Conservation (phyloP, 2,797 vertebrate genomes). For the Sebastes minor region DNA sequence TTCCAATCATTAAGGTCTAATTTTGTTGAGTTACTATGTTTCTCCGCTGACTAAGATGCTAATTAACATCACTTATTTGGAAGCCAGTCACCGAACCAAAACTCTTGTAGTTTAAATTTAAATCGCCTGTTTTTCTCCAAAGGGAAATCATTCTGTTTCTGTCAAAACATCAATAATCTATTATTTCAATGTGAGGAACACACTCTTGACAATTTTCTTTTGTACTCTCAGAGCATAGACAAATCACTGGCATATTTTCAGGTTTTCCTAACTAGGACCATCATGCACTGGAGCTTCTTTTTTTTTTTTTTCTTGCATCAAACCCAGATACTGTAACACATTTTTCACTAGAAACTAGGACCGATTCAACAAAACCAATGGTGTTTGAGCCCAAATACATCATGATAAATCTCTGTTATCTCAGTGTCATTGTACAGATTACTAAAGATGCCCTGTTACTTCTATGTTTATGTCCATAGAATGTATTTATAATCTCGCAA, state of each 20-base stretch:
- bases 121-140: slow-evolving; percentile 69
- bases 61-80: slow-evolving; percentile 58
- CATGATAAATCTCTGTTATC: slow-evolving; percentile 60
- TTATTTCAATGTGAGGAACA: slow-evolving; percentile 52
- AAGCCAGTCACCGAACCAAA: slow-evolving; percentile 51
- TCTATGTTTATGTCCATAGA: slow-evolving; percentile 75
- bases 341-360: slow-evolving; percentile 47
- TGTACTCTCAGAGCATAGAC: slow-evolving; percentile 29
- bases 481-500: slow-evolving; percentile 71
- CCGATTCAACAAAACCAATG: slow-evolving; percentile 49
- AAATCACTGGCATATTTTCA: slow-evolving; percentile 60
- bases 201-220: slow-evolving; percentile 36
- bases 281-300: slow-evolving; percentile 28
- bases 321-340: slow-evolving; percentile 53
- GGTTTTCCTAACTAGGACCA: slow-evolving; percentile 49
- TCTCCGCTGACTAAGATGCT: slow-evolving; percentile 52
- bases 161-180: slow-evolving; percentile 61
- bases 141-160: slow-evolving; percentile 57
- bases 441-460: slow-evolving; percentile 68
- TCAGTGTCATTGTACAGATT: slow-evolving; percentile 69
- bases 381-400: slow-evolving; percentile 55
- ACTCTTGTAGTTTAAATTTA: slow-evolving; percentile 50
- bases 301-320: slow-evolving; percentile 29
- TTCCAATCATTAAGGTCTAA: slow-evolving; percentile 49
- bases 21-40: slow-evolving; percentile 47